Evolutionary conservation across 30 jellyfish, hydroid and myxozoan species (phyloP), one percentile per base, ranked within the genome.

Genomic region (Aurelia aurita): DNA sequence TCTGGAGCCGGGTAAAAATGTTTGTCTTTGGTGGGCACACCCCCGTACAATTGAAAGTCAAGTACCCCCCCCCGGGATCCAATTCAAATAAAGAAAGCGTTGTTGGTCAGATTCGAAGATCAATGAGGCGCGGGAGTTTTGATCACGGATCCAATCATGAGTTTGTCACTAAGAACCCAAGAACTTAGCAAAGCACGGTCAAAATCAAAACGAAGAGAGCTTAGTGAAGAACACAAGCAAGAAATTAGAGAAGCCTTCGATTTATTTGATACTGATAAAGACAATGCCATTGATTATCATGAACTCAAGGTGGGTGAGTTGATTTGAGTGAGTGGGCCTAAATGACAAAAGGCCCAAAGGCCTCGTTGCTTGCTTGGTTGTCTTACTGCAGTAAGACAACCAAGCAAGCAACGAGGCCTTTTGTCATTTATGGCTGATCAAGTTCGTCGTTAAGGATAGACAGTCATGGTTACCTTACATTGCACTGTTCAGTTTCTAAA

Each of bases 171-270:
- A 31, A 25, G 93, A 60, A 83, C 93, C 19, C 93, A 83, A 51
- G 93, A 83, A 61, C 80, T 83, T 1, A 83, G 93, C 75, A 83
- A 83, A 72, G 93, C 93, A 29, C 86, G 93, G 7, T 83, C 93
- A 44, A 83, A 83, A 51, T 83, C 93, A 29, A 82, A 87, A 55
- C 61, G 98, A 66, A 34, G 98, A 60, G 98, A 93, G 58, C 89
- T 93, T 14, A 87, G 95, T 45, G 98, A 93, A 49, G 98, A 93
- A 58, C 97, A 87, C 72, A 93, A 93, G 60, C 98, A 93, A 61
- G 98, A 93, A 69, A 93, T 93, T 32, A 87, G 95, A 87, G 98
- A 93, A 78, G 98, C 98, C 7, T 93, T 93, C 32, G 97, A 93
- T 43, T 85, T 93, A 72, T 93, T 93, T 78, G 98, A 93, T 71